Percentiles rank a stretch among this genome's conserved stretches.
phyloP scores from a whole-genome alignment of 2,113 vertebrate genomes.

The Ramphastos sulfuratus region DNA sequence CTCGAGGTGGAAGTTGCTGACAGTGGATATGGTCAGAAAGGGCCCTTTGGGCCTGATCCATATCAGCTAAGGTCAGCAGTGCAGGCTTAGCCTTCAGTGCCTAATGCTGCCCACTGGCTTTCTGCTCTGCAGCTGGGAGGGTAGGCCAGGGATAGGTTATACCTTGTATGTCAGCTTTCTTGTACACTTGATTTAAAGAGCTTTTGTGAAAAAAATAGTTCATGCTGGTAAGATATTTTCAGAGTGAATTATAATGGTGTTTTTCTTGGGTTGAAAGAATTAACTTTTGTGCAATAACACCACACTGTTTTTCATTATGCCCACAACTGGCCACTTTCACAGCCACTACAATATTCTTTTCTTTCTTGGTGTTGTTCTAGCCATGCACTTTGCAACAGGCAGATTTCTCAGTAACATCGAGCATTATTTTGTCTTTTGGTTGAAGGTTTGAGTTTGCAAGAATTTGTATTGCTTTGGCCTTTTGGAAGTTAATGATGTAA shows the following conservation, averaged over 20 bases:
- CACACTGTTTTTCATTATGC: not conserved
- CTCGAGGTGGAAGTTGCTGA: conserved; percentile 7
- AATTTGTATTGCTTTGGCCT: not conserved
- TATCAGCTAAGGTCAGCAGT: not conserved
- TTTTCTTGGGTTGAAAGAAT: conserved; percentile 41
- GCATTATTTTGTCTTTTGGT: not conserved
- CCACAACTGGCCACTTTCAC: not conserved
- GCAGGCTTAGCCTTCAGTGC: not conserved
- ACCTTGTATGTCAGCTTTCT: not conserved
- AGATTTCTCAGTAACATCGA: not conserved
- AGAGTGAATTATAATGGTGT: conserved; percentile 12
- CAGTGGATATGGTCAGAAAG: not conserved
- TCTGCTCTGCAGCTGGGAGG: not conserved
- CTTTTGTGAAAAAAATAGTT: not conserved
- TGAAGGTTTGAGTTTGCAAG: not conserved
- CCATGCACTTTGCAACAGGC: not conserved
- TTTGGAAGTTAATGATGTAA: not conserved
- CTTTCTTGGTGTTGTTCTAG: not conserved
- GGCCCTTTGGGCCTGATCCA: conserved; percentile 16
- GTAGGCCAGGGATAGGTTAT: not conserved
- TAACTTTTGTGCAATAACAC: conserved; percentile 29
- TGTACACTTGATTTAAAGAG: not conserved
- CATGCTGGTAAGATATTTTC: not conserved
- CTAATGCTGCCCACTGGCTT: not conserved
- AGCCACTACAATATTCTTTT: not conserved